These are phyloP conservation scores for Suillia variegata DNA, from an alignment of 2,888 invertebrate genomes.

Conservation along the genomic window DNA sequence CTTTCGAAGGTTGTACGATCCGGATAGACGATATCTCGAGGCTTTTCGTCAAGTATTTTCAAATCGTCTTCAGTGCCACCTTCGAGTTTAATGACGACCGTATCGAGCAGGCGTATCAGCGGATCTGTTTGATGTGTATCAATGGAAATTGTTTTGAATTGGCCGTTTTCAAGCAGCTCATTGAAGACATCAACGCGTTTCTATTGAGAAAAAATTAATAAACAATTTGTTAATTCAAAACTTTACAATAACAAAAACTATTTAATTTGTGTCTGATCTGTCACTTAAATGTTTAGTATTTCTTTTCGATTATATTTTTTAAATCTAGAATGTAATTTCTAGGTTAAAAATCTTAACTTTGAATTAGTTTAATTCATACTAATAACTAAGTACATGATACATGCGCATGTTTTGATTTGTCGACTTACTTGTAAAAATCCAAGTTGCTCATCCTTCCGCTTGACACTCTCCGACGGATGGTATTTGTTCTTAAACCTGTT, in stretches of 20 bases:
- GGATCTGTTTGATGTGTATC: slow-evolving; percentile 85
- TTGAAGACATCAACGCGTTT: slow-evolving; percentile 88
- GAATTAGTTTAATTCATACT: too few relatives aligned
- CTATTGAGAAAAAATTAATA: slow-evolving; percentile 63
- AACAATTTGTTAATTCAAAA: background rate
- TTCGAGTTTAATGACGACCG: slow-evolving; percentile 95
- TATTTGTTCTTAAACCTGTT: slow-evolving; percentile 98
- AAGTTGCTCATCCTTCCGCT: slow-evolving; percentile 85
- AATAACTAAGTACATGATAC: background rate
- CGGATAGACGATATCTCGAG: slow-evolving; percentile 42
- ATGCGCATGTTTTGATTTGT: background rate
- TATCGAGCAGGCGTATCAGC: slow-evolving; percentile 87
- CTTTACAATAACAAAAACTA: too few relatives aligned
- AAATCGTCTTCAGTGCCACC: slow-evolving; percentile 90
- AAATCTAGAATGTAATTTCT: too few relatives aligned
- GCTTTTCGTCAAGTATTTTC: slow-evolving; percentile 78
- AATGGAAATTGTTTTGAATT: slow-evolving; percentile 77
- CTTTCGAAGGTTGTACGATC: slow-evolving; percentile 48
- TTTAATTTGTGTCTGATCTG: too few relatives aligned
- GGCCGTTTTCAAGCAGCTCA: slow-evolving; percentile 76
- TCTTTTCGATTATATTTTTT: too few relatives aligned
- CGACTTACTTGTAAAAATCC: slow-evolving; percentile 74
- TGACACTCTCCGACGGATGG: slow-evolving; percentile 94
- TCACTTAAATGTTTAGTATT: too few relatives aligned
- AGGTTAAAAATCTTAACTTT: too few relatives aligned